Conservation (phyloP, 2,113 vertebrate species). For the Chelonoidis abingdonii region DNA sequence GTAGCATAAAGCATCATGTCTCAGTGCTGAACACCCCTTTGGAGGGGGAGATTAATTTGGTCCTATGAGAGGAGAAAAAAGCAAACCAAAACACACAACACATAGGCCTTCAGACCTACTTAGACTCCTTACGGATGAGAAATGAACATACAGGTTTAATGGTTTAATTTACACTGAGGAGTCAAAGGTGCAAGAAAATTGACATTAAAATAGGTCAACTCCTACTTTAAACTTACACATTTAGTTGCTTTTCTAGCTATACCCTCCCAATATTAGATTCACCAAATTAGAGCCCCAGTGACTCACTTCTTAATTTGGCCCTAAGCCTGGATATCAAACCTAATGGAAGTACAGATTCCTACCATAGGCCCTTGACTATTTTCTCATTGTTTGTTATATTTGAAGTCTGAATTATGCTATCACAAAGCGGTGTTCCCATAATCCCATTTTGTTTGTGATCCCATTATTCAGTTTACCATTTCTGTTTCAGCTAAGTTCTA, state of each 20-base stretch:
- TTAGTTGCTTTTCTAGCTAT: rapidly evolving
- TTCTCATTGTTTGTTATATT: background rate
- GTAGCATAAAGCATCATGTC: background rate
- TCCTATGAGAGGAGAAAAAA: background rate
- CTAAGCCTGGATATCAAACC: background rate
- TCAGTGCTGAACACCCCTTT: background rate
- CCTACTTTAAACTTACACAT: background rate
- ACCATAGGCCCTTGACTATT: background rate
- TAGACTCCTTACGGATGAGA: background rate
- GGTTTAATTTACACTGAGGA: background rate
- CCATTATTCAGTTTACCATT: background rate
- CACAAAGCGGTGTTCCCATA: background rate
- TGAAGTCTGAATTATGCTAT: background rate
- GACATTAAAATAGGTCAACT: background rate
- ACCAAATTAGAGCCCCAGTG: background rate
- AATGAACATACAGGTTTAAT: background rate
- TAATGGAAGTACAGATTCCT: background rate
- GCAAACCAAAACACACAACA: background rate
- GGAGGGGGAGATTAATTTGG: background rate
- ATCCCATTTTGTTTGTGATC: constrained; percentile 35
- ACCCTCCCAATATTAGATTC: background rate
- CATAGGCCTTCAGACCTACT: background rate
- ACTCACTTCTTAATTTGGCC: background rate
- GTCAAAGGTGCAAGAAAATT: background rate
- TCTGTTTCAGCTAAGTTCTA: constrained; percentile 23